Percentiles rank a stretch among this genome's conserved stretches.
Evolutionary conservation across 2,113 vertebrate species (phyloP).

Genomic region (zebrafish (Danio rerio)): DNA sequence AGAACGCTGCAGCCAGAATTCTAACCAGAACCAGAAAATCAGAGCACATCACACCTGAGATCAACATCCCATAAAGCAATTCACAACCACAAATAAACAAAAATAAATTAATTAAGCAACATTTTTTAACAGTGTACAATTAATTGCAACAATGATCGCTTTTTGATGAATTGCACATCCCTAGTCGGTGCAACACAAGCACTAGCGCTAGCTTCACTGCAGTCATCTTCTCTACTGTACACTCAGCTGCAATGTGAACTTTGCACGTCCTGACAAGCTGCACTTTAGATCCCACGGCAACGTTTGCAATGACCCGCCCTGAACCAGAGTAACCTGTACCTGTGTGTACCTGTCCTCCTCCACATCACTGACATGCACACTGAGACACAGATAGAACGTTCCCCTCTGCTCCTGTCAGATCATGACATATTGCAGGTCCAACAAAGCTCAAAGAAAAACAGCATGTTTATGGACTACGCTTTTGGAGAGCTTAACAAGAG

Average conservation of each 20-base stretch:
- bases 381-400: neutral
- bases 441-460: neutral
- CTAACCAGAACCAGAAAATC: too few relatives aligned
- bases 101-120: too few relatives aligned
- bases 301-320: constrained; percentile 2
- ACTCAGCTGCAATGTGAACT: neutral
- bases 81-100: too few relatives aligned
- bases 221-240: neutral
- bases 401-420: neutral
- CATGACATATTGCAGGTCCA: neutral
- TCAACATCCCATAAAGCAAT: too few relatives aligned
- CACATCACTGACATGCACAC: neutral
- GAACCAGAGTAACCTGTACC: constrained; percentile 17
- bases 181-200: neutral
- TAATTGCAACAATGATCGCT: too few relatives aligned
- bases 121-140: too few relatives aligned
- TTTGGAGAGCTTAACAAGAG: neutral
- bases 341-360: neutral
- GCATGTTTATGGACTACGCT: neutral
- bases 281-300: neutral
- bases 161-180: too few relatives aligned
- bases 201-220: neutral
- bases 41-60: too few relatives aligned
- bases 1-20: too few relatives aligned
- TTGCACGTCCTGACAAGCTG: constrained; percentile 24